Conservation (phyloP, 2,113 vertebrate species). For the Scomber colias region DNA sequence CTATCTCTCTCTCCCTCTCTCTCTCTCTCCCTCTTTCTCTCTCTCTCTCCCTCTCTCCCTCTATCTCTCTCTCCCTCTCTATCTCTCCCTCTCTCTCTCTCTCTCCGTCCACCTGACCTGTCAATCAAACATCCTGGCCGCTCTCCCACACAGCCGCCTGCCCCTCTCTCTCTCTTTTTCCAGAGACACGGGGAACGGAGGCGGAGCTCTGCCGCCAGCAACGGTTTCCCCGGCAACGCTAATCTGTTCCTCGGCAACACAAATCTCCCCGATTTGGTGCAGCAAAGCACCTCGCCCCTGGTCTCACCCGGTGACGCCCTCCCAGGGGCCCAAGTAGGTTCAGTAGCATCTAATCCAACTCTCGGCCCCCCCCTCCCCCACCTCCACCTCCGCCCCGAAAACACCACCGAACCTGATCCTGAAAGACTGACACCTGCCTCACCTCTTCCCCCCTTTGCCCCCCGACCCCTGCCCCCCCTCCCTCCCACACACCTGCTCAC, state of each 20-base stretch:
- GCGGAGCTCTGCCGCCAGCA: constrained; percentile 92
- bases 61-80: too few relatives aligned
- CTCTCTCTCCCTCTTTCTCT: too few relatives aligned
- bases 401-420: too few relatives aligned
- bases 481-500: not conserved
- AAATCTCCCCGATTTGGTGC: constrained; percentile 98
- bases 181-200: constrained; percentile 93
- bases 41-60: too few relatives aligned
- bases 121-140: constrained; percentile 44
- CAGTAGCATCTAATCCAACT: constrained; percentile 36
- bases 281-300: constrained; percentile 93
- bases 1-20: too few relatives aligned
- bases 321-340: constrained; percentile 94
- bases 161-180: constrained; percentile 84
- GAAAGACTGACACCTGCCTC: not conserved
- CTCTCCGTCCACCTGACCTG: constrained; percentile 24
- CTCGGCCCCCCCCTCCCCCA: not conserved
- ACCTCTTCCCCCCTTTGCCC: constrained; percentile 4
- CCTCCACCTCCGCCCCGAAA: not conserved
- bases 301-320: constrained; percentile 90
- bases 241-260: constrained; percentile 93
- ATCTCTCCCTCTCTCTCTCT: too few relatives aligned
- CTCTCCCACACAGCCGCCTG: constrained; percentile 56
- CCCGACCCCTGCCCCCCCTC: not conserved
- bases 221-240: constrained; percentile 93